Conservation (phyloP, 2,113 vertebrate species). For the Malurus melanocephalus region DNA sequence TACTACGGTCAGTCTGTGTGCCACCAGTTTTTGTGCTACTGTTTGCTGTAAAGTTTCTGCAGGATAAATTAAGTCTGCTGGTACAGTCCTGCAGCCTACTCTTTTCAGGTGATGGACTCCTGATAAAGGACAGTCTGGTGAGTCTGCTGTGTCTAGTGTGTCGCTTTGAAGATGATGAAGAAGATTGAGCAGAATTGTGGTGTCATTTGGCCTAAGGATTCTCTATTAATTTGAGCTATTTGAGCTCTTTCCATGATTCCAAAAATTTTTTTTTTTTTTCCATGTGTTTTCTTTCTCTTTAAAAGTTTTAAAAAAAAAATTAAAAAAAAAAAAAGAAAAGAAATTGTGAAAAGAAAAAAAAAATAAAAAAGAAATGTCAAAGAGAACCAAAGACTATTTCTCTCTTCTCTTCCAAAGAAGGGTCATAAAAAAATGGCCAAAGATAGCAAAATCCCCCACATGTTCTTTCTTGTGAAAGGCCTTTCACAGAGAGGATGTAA, state of each 20-base stretch:
- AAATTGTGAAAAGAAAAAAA: background rate
- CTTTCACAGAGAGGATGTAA: background rate
- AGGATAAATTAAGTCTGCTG: background rate
- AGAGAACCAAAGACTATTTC: background rate
- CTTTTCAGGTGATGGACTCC: background rate
- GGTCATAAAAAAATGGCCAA: background rate
- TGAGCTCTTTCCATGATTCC: background rate
- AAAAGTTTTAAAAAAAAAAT: too few relatives aligned
- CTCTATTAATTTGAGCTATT: background rate
- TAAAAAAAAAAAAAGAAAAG: too few relatives aligned
- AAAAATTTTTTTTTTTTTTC: background rate
- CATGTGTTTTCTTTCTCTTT: too few relatives aligned
- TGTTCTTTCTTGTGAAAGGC: background rate
- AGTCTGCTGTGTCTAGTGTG: background rate
- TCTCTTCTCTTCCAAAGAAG: background rate
- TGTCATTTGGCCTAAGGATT: background rate
- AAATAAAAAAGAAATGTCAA: background rate
- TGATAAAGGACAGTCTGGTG: background rate
- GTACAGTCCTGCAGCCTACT: background rate
- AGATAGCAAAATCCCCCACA: background rate
- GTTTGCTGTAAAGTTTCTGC: background rate
- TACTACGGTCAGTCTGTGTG: background rate
- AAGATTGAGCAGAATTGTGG: background rate
- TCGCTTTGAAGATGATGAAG: background rate
- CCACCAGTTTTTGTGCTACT: background rate